Evolutionary conservation across 2,888 invertebrate species (phyloP).

Genomic region (Andrena hattorfiana): DNA sequence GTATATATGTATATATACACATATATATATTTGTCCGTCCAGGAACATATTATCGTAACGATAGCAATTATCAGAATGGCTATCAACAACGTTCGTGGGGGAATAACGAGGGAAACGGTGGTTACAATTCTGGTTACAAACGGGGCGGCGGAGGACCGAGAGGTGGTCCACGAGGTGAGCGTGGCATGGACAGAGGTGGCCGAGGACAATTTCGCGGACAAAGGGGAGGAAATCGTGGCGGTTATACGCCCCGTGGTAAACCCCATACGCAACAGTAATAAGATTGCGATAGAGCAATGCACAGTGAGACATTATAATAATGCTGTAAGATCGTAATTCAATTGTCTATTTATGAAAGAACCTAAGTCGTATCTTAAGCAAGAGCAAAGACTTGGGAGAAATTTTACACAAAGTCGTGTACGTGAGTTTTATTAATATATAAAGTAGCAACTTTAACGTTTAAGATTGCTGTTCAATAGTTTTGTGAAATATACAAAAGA

Average conservation of each 20-base stretch:
- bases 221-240: slow-evolving; percentile 84
- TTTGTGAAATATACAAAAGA: slow-evolving; percentile 30
- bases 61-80: slow-evolving; percentile 84
- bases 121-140: slow-evolving; percentile 81
- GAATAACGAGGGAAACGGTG: slow-evolving; percentile 74
- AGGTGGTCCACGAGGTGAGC: slow-evolving; percentile 79
- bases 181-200: slow-evolving; percentile 76
- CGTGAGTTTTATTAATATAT: slow-evolving; percentile 43
- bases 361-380: slow-evolving; percentile 67
- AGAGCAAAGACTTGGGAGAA: slow-evolving; percentile 17
- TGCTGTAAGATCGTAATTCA: slow-evolving; percentile 70
- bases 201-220: slow-evolving; percentile 81
- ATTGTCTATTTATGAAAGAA: slow-evolving; percentile 75
- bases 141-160: slow-evolving; percentile 76
- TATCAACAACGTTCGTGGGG: slow-evolving; percentile 83
- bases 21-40: too few species aligned
- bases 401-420: slow-evolving; percentile 29
- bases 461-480: slow-evolving; percentile 44
- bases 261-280: slow-evolving; percentile 81
- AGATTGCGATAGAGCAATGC: slow-evolving; percentile 62
- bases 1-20: too few species aligned
- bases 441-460: slow-evolving; percentile 57
- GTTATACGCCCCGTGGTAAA: slow-evolving; percentile 80
- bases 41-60: slow-evolving; percentile 83
- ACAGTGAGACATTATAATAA: slow-evolving; percentile 70